Evolutionary conservation across 2,113 vertebrate species (phyloP).

Genomic region (Cyprinodon brontotheroides): DNA sequence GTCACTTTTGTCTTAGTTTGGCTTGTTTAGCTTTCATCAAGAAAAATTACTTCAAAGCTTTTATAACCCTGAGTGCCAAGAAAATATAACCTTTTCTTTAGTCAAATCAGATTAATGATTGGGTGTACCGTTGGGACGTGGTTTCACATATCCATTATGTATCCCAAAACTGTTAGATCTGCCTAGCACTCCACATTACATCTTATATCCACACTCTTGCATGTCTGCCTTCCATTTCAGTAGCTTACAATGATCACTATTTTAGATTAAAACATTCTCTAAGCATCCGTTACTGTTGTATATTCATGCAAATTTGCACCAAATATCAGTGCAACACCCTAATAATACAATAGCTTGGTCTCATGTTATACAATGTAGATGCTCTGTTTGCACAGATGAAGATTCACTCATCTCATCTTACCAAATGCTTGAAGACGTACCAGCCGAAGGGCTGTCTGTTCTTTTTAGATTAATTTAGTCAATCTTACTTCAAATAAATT

Average conservation of each 20-base stretch:
- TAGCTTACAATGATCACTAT: too few species aligned
- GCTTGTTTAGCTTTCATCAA: constrained; percentile 4
- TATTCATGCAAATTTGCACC: not conserved
- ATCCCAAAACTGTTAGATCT: constrained; percentile 47
- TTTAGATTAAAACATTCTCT: not conserved
- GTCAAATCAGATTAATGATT: not conserved
- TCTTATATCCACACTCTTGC: constrained; percentile 33
- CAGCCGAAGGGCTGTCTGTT: not conserved
- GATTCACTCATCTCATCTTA: not conserved
- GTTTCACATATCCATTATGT: constrained; percentile 33
- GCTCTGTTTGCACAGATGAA: not conserved
- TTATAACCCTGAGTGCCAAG: not conserved
- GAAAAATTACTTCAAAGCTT: constrained; percentile 23
- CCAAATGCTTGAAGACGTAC: not conserved
- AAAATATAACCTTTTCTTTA: not conserved
- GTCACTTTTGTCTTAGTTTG: constrained; percentile 30
- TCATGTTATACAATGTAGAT: not conserved
- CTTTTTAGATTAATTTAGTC: not conserved
- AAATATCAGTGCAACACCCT: not conserved
- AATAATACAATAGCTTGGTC: not conserved
- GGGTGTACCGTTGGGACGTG: constrained; percentile 17
- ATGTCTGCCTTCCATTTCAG: not conserved
- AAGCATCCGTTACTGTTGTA: not conserved
- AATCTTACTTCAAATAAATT: not conserved
- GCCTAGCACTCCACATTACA: constrained; percentile 55